Conservation (phyloP, 2,113 vertebrate genomes). For the Elanoides forficatus region DNA sequence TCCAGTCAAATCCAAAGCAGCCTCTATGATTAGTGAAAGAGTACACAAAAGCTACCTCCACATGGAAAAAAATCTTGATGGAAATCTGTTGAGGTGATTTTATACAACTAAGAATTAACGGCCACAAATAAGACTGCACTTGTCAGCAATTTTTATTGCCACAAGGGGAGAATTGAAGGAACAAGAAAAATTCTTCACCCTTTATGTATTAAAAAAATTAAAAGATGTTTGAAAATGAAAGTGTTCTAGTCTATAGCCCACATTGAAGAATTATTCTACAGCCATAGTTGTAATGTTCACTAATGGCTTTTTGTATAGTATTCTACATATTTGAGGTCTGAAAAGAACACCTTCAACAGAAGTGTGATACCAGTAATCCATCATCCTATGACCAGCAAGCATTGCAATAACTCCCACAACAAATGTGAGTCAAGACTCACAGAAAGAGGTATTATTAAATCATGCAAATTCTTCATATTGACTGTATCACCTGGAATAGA, state of each 20-base stretch:
- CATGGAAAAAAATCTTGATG: background rate
- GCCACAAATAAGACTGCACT: background rate
- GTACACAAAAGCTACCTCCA: background rate
- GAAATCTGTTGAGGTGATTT: background rate
- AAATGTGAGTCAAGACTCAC: background rate
- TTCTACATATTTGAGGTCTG: background rate
- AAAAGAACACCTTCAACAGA: background rate
- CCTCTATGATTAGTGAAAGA: background rate
- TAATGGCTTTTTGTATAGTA: background rate
- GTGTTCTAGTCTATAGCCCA: background rate
- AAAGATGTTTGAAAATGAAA: background rate
- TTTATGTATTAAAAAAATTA: background rate
- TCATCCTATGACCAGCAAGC: background rate
- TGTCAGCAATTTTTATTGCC: background rate
- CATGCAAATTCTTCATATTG: background rate
- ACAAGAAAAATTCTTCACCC: background rate
- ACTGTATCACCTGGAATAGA: background rate
- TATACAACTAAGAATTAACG: background rate
- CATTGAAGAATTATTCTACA: background rate
- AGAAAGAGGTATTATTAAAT: background rate
- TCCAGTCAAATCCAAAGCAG: background rate
- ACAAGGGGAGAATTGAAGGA: background rate
- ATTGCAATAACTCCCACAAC: rapidly evolving
- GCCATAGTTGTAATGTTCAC: background rate
- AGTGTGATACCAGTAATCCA: background rate